Evolutionary conservation across 2,888 invertebrate species (phyloP).

Genomic region (Spodoptera picta): DNA sequence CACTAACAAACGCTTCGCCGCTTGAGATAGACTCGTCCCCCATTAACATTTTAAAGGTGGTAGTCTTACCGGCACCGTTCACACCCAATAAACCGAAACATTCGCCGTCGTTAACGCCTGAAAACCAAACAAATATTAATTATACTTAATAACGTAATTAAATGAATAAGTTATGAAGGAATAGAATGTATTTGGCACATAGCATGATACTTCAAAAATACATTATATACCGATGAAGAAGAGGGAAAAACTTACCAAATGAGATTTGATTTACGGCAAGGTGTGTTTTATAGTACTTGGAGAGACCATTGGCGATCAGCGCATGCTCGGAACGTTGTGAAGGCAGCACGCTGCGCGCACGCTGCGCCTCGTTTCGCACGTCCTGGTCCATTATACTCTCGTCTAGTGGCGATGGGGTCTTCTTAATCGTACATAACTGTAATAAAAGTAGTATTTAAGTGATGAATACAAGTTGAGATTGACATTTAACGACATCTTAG

Average conservation of each 20-base stretch:
- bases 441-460: conserved; percentile 3
- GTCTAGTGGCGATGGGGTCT: conserved; percentile 71
- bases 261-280: conserved; percentile 94
- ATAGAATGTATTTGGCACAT: no score
- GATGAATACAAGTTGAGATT: no score
- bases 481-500: no score
- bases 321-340: conserved; percentile 77
- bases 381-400: conserved; percentile 85
- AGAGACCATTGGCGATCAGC: conserved; percentile 90
- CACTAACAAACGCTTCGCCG: conserved; percentile 92
- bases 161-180: no score
- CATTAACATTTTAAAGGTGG: conserved; percentile 96
- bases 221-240: no score
- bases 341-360: conserved; percentile 73
- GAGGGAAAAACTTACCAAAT: conserved; percentile 75
- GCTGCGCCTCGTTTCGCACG: conserved; percentile 86
- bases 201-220: no score
- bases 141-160: not conserved
- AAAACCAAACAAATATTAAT: not conserved
- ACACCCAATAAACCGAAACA: conserved; percentile 95
- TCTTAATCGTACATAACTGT: conserved; percentile 68
- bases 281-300: conserved; percentile 93
- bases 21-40: conserved; percentile 92
- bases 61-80: conserved; percentile 96
- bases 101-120: conserved; percentile 91